phyloP scores from a whole-genome alignment of 2,797 vertebrate genomes.

The Glyptemys insculpta region DNA sequence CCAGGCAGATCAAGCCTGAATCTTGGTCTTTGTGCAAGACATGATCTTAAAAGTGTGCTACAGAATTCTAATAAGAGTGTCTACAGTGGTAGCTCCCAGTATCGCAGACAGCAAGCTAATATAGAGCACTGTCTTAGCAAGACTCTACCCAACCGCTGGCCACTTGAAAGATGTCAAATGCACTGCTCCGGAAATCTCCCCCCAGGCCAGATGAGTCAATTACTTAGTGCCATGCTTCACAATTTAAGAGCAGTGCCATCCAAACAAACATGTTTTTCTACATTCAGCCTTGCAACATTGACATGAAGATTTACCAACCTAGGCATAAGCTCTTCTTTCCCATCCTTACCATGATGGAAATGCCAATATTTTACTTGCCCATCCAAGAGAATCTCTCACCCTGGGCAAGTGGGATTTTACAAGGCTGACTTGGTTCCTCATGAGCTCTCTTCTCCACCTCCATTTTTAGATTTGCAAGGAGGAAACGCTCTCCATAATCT shows the following conservation, averaged over 20 bases:
- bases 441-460: rapidly evolving
- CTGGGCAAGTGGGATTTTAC: background rate
- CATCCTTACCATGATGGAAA: background rate
- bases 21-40: background rate
- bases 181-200: rapidly evolving
- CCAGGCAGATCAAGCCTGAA: background rate
- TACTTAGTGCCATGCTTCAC: rapidly evolving
- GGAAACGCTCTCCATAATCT: rapidly evolving
- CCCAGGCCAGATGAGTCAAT: background rate
- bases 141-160: rapidly evolving
- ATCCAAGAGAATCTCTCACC: background rate
- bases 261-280: rapidly evolving
- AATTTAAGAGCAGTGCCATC: rapidly evolving
- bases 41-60: rapidly evolving
- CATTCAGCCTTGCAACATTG: rapidly evolving
- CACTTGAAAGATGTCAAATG: background rate
- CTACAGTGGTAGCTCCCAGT: background rate
- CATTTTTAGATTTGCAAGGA: background rate
- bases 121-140: background rate
- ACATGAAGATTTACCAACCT: background rate
- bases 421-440: background rate
- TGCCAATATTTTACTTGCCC: background rate
- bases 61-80: background rate
- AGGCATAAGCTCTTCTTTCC: background rate
- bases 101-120: background rate